Base-by-base conservation (phyloP, 2,797 vertebrate species). In the Rhynchonycteris naso region DNA sequence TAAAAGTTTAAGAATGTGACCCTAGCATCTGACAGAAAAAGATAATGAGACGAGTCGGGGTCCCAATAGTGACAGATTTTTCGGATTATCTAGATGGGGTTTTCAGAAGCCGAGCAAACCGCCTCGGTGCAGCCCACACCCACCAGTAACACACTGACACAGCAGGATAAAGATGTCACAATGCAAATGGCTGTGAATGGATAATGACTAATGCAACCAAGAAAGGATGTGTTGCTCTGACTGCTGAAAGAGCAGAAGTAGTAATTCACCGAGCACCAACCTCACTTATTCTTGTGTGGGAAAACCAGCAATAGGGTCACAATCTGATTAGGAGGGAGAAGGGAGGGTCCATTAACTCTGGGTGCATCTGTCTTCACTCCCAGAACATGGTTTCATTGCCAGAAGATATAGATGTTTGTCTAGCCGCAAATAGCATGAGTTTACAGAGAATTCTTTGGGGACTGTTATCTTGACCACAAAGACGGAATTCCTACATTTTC, bases 101-200 rank as follows among this genome's bases (percentile, higher is more conserved):
- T 94, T 96, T 80, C 85, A 96, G 92, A 96, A 96, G 82, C 84
- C 88, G 84, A 80, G 74, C 47, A 96, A 93, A 96, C 90, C 68
- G 58, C 47, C 65, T 83, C 66, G 54, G 22, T 56, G 30, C 74
- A 93, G 88, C 69, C 88, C 54, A 7, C 26, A 26, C 16, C 50
- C 54, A 47, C 61, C 52, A 50, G 79, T 71, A 91, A 88, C 72
- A 88, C 88, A 94, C 19, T 61, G 90, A 92, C 88, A 74, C 35
- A 15, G 56, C 58, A 74, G 84, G 79, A 96, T 93, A 83, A 95
- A 75, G 90, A 96, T 87, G 95, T 96, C 81, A 88, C 90, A 94
- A 95, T 94, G 95, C 90, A 96, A 96, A 97, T 92, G 74, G 80
- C 69, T 83, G 4, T 72, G 90, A 97, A 90, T 66, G 87, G 96